These are phyloP conservation scores for Gadus chalcogrammus DNA, from an alignment of 2,113 vertebrate species.

Conservation along the genomic window DNA sequence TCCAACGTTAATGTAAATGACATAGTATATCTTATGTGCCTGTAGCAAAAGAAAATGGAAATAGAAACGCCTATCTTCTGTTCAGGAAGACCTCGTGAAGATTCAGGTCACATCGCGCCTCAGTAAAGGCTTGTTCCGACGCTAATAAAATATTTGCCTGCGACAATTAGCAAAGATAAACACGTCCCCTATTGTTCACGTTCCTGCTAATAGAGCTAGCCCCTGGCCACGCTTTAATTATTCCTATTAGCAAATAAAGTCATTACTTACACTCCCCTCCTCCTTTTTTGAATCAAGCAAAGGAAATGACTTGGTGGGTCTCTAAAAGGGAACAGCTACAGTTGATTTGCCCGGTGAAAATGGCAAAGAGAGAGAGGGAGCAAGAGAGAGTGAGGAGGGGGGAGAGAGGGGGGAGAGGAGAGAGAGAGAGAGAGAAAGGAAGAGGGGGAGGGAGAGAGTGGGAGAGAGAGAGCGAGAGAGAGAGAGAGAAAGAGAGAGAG, in stretches of 20 bases:
- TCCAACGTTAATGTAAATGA: too few relatives aligned
- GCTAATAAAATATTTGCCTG: slow-evolving; percentile 72
- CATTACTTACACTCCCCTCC: slow-evolving; percentile 75
- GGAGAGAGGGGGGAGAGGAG: too few relatives aligned
- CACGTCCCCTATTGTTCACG: slow-evolving; percentile 80
- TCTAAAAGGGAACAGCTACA: slow-evolving; percentile 56
- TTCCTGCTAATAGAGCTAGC: slow-evolving; percentile 76
- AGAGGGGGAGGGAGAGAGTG: too few relatives aligned
- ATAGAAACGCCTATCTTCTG: not conserved
- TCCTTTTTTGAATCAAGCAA: slow-evolving; percentile 69
- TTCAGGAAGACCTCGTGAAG: not conserved
- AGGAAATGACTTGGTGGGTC: slow-evolving; percentile 75
- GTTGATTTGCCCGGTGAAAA: slow-evolving; percentile 39
- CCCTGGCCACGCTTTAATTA: slow-evolving; percentile 81
- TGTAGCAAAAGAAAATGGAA: not conserved
- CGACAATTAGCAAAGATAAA: slow-evolving; percentile 83
- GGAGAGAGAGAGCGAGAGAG: too few relatives aligned
- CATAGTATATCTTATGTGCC: not conserved
- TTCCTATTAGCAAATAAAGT: slow-evolving; percentile 83
- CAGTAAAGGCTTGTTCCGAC: slow-evolving; percentile 43
- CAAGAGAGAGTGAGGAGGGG: too few relatives aligned
- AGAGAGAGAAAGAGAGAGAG: too few relatives aligned
- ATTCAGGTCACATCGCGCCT: slow-evolving; percentile 49
- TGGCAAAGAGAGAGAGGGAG: not conserved
- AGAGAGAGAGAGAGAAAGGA: too few relatives aligned